Evolutionary conservation across 2,888 invertebrate genomes (phyloP).

Genomic region (Epinotia bilunana): DNA sequence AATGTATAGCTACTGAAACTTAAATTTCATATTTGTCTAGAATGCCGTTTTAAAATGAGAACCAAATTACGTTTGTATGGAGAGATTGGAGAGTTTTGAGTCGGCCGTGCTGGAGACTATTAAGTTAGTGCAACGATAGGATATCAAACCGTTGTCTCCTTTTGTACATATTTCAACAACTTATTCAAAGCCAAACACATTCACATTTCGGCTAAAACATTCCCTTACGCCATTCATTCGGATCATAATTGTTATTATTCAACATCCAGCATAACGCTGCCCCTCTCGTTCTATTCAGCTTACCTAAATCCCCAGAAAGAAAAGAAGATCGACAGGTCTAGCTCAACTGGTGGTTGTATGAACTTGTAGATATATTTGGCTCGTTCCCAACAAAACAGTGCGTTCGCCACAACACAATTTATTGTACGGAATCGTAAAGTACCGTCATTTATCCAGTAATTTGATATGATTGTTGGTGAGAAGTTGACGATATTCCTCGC

Average conservation of each 20-base stretch:
- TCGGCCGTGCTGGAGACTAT: no score
- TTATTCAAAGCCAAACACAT: slow-evolving; percentile 38
- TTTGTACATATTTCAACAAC: slow-evolving; percentile 12
- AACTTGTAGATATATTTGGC: slow-evolving; percentile 56
- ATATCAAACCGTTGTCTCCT: background rate
- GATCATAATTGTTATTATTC: slow-evolving; percentile 45
- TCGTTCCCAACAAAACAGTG: slow-evolving; percentile 57
- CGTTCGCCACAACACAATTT: slow-evolving; percentile 61
- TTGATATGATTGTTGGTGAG: slow-evolving; percentile 53
- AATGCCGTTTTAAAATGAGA: no score
- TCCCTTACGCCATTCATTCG: slow-evolving; percentile 39
- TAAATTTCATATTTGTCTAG: no score
- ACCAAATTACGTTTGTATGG: no score
- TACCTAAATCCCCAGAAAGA: slow-evolving; percentile 4
- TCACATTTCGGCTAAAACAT: slow-evolving; percentile 29
- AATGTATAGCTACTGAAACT: no score
- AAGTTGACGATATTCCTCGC: slow-evolving; percentile 43
- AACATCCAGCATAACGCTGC: slow-evolving; percentile 25
- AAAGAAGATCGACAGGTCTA: slow-evolving; percentile 37
- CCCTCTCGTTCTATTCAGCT: slow-evolving; percentile 30
- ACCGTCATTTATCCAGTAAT: slow-evolving; percentile 55
- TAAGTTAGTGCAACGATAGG: background rate
- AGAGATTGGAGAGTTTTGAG: no score
- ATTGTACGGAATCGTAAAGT: slow-evolving; percentile 57
- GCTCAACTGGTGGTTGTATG: slow-evolving; percentile 40